Evolutionary conservation across 2,888 invertebrate genomes (phyloP), one percentile per base, ranked within the genome.

Genomic region (Lithophane socia): DNA sequence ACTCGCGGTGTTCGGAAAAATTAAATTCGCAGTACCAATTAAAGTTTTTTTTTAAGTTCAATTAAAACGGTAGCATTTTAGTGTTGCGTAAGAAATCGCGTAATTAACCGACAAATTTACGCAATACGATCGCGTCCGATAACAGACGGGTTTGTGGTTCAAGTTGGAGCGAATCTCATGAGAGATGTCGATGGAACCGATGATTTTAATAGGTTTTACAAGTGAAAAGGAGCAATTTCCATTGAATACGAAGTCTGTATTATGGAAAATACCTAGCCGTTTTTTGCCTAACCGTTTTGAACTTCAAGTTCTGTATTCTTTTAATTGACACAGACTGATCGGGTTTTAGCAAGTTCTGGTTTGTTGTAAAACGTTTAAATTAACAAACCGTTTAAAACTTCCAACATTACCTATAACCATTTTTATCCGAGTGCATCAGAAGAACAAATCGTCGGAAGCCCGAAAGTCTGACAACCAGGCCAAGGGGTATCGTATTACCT

Each of bases 41-140:
- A 94, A 92, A 91, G 83, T 86, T 88, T 90, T 85, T 29, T 90
- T 90, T 91, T 92, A 88, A 87, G 86, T 90, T 90, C 90, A 94
- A 94, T 95, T 94, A 94, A 94, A 94, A 93, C 94, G 92, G 94
- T 93, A 93, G 93, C 93, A 89, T 88, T 91, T 87, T 89, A 90
- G 89, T 85, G 89, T 95, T 94, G 91, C 91, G 91, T 89, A 94
- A 96, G 88, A 73, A 83, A 83, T 83, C 84, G 86, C 80, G 92
- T 91, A 94, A 94, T 95, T 94, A 95, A 93, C 91, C 83, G 88
- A 91, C 92, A 91, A 93, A 94, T 94, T 95, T 95, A 95, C 94
- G 95, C 92, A 94, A 94, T 88, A 85, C 88, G 94, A 94, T 94
- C 90, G 92, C 89, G 92, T 91, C 87, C 86, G 94, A 94, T 94